phyloP scores from a whole-genome alignment of 2,113 vertebrate species.

The Telmatochromis sp. region DNA sequence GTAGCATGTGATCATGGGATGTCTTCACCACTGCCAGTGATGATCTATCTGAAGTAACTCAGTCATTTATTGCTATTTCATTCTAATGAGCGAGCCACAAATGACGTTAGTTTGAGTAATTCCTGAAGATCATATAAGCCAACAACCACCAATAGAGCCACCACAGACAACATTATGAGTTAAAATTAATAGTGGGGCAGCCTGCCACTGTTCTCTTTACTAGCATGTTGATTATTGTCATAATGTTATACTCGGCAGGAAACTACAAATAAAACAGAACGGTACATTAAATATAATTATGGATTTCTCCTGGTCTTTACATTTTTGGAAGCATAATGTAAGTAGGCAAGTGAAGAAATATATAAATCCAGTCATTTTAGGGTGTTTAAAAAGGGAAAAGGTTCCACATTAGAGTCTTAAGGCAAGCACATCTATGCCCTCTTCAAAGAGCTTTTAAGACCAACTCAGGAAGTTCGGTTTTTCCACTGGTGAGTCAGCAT shows the following conservation, averaged over 20 bases:
- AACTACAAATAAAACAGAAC: not conserved
- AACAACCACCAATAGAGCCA: accelerated
- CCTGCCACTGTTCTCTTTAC: not conserved
- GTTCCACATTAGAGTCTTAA: not conserved
- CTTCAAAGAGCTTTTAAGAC: slow-evolving; percentile 22
- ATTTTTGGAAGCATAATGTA: not conserved
- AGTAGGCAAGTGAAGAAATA: not conserved
- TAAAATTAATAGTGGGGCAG: not conserved
- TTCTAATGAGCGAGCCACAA: not conserved
- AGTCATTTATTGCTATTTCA: not conserved
- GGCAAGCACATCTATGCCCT: not conserved
- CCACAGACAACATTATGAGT: not conserved
- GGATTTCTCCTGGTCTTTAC: not conserved
- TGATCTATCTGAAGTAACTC: not conserved
- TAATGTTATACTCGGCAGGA: not conserved
- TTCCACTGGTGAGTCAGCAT: slow-evolving; percentile 57
- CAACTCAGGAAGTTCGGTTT: slow-evolving; percentile 44
- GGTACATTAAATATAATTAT: not conserved
- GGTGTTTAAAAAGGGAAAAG: not conserved
- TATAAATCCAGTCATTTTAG: not conserved
- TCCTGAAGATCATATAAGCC: not conserved
- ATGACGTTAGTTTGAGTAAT: not conserved
- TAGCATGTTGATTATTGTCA: not conserved
- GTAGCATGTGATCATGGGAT: not conserved
- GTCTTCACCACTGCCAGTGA: not conserved